Percentiles rank a stretch among this genome's conserved stretches.
These are phyloP conservation scores for Rhingia rostrata DNA, from an alignment of 2,888 invertebrate species.

Conservation along the genomic window DNA sequence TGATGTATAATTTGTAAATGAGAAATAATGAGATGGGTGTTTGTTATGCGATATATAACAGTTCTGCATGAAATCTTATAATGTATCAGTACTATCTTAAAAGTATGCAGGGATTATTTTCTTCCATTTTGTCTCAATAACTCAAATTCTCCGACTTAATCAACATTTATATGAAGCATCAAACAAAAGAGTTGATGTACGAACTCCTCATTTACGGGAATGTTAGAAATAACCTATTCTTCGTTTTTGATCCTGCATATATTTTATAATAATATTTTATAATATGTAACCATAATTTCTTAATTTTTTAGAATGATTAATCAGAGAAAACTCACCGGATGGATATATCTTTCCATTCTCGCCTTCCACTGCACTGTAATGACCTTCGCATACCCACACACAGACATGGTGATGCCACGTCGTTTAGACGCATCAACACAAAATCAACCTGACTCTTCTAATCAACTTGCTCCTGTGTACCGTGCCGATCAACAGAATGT, in stretches of 20 bases:
- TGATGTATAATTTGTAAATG: no score
- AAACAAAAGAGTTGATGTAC: slow-evolving; percentile 76
- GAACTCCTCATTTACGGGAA: slow-evolving; percentile 58
- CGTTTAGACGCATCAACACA: slow-evolving; percentile 75
- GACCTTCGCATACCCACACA: slow-evolving; percentile 87
- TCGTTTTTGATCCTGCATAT: not conserved
- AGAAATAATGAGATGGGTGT: no score
- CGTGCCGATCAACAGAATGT: slow-evolving; percentile 83
- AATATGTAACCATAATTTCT: not conserved
- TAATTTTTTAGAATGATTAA: slow-evolving; percentile 85
- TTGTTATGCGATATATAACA: no score
- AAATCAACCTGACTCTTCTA: slow-evolving; percentile 73
- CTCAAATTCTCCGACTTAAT: no score
- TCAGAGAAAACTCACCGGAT: slow-evolving; percentile 86
- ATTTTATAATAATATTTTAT: not conserved
- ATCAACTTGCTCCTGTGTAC: slow-evolving; percentile 79
- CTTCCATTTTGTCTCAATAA: no score
- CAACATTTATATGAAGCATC: not conserved
- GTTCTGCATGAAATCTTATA: no score
- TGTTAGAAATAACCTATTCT: no score
- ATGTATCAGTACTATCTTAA: no score
- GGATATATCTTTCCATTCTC: slow-evolving; percentile 88
- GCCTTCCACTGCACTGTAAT: slow-evolving; percentile 87
- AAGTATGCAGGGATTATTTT: no score
- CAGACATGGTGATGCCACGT: slow-evolving; percentile 79